Base-by-base conservation (phyloP, 2,797 vertebrate species). In the Melanotaenia pygmaea region DNA sequence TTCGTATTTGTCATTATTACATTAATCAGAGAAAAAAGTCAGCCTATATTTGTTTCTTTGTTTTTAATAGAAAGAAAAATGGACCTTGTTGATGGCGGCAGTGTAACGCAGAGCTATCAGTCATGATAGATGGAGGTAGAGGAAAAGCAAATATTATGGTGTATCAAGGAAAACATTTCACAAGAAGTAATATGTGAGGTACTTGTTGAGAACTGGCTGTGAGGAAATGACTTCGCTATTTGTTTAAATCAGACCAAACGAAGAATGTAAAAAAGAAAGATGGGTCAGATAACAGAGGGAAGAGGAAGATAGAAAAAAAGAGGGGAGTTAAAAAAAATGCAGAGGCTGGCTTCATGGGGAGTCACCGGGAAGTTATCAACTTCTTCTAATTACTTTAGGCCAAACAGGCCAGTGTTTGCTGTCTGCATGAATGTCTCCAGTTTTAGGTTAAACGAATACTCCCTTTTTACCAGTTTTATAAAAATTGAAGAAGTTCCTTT, bases 341-440 rank as follows among this genome's bases (percentile, higher is more conserved):
- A 2, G 64, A 76, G 76, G 53, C 66, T 77, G 68, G 80, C 85
- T 83, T 82, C 20, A 14, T 63, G 74, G 89, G 91, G 90, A 92
- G 93, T 94, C 85, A 84, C 87, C 88, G 91, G 91, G 87, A 94
- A 93, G 90, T 93, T 72, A 87, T 92, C 80, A 76, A 82, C 45
- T 71, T 84, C 83, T 87, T 87, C 90, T 93, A 93, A 94, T 94
- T 92, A 86, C 83, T 72, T 73, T 72, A 24, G 72, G 58, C 35
- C 65, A 81, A 84, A 84, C 75, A 79, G 32, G 62, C 35, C 59
- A 57, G 64, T 53, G 63, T 76, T 10, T 5, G 20, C 12, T 63
- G 50, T 68, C 57, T 60, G 72, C 35, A 58, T 30, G 30, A 59
- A 68, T 68, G 59, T 34, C 9, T 59, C 18, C 18, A 18, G 40